Evolutionary conservation across 2,797 vertebrate species (phyloP), one percentile per base, ranked within the genome.

Genomic region (Parambassis ranga): DNA sequence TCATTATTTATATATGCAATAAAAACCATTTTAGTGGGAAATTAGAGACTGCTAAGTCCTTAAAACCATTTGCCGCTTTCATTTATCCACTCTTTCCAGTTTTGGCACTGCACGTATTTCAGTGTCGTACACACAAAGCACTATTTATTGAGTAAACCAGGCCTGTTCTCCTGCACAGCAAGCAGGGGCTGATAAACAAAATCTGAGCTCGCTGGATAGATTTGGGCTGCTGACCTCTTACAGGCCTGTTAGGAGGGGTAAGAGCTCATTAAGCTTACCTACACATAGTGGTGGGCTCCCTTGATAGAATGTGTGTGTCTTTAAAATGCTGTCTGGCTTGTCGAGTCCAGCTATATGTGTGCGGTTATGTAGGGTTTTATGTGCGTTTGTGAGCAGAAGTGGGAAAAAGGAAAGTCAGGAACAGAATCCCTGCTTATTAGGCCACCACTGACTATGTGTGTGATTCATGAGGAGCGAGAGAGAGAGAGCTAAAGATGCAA

Each of bases 161-260:
- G 60, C 76, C 68, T 53, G 15, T 74, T 82, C 67, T 71, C 61
- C 39, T 36, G 39, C 65, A 64, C 50, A 37, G 63, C 47, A 14
- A 74, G 65, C 58, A 65, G 51, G 67, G 61, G 68, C 75, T 72
- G 75, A 82, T 84, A 43, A 70, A n/a, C n/a, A n/a, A 80, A 85
- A 76, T 68, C 71, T 82, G 69, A 63, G 42, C 58, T 53, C 10
- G 55, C 65, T 70, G 70, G 70, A 55, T 79, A 46, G 59, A 84
- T 73, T 44, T 43, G 48, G 63, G 72, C 57, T 67, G 76, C 81
- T 85, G 85, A 83, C 82, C 64, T 83, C 77, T 86, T 87, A 53
- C 57, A 26, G 70, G 75, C 81, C 76, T 77, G 70, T 62, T 70
- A 71, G 51, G 75, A 16, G 10, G 49, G 51, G 56, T n/a, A 56